Conservation (phyloP, 2,888 invertebrate species). For the Pristionchus arcanus region DNA sequence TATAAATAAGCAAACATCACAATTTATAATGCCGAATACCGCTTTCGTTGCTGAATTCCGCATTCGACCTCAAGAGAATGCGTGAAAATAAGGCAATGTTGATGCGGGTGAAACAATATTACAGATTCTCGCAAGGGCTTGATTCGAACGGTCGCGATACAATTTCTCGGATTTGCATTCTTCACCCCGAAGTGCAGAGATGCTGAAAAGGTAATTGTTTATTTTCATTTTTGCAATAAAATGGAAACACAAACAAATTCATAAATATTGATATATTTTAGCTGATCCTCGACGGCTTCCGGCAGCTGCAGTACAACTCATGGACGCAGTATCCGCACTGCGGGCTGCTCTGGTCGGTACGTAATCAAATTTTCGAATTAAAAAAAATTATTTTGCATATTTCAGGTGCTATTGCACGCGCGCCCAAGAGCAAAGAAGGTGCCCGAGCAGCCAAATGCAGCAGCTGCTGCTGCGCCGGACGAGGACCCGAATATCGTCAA, state of each 20-base stretch:
- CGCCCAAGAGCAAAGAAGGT: no score
- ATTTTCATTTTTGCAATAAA: not conserved
- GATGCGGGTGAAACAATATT: no score
- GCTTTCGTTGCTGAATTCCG: no score
- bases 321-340: conserved; percentile 21
- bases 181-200: not conserved
- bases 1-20: no score
- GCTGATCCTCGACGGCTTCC: not conserved
- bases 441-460: no score
- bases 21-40: no score
- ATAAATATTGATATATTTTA: not conserved
- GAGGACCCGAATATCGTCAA: not conserved
- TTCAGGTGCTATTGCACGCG: no score
- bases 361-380: not conserved
- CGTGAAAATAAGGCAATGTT: no score
- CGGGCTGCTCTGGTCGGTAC: not conserved
- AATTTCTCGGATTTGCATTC: not conserved
- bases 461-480: no score
- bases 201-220: not conserved
- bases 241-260: not conserved
- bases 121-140: not conserved
- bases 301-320: not conserved
- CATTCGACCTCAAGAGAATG: no score
- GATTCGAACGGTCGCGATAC: not conserved
- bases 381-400: no score